Evolutionary conservation across 2,113 vertebrate species (phyloP), one percentile per base, ranked within the genome.

Genomic region (Takifugu flavidus): DNA sequence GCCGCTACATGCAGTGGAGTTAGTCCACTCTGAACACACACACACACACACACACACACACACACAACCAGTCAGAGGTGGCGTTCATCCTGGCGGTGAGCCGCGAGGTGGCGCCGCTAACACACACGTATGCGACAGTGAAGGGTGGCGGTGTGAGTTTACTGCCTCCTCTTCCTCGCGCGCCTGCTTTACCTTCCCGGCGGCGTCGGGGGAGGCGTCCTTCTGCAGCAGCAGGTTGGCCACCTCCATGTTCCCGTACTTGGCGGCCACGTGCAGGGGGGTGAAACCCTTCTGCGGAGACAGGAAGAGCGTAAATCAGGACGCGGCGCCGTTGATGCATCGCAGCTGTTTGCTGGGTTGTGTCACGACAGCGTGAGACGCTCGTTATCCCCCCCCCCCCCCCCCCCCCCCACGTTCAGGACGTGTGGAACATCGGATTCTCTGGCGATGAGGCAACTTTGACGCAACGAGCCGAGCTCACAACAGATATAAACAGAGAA

Each of bases 1-100:
- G 96, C 94, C 67, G 97, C 97, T 78, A 99, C 97, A 91, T 99
- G 97, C 93, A 99, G 94, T 93, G 97, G 96, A 85, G 97, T 99
- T 93, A 99, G 91, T 84, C 97, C 97, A 87, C 95, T 98, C 97
- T 99, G 91, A 90, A 91, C 52, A 68, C 58, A 70, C 62, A 49
- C 27, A 59, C 13, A 31, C 1, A 26, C 34, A 25, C 2, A 49
- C 12, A 39, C 25, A 11, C 25, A 11, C 8, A 47, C 12, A n/a
- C 12, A 47, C 10, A n/a, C 2, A 7, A 6, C 29, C 2, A 20
- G 72, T 43, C 13, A 28, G 27, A 47, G 11, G 47, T 42, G 31
- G 3, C 5, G 29, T 31, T 39, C 34, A 1, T 39, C 1, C 8
- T 10, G 7, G 34, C 11, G 34, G 8, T 10, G 34, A 10, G 34